Base-by-base conservation (phyloP, 2,797 vertebrate genomes). In the Chelon labrosus region DNA sequence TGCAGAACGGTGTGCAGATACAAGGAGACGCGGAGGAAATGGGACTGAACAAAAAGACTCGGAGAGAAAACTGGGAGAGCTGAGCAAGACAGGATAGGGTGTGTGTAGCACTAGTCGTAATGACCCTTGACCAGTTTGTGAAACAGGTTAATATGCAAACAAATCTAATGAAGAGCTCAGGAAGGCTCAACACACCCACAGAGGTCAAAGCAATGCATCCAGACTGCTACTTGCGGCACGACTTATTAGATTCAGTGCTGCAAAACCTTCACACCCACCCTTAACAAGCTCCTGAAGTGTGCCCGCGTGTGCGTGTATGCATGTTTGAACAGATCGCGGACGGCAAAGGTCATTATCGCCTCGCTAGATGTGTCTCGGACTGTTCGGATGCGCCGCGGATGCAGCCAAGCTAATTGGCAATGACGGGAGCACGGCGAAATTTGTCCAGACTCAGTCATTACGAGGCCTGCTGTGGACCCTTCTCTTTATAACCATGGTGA, bases 301-400 rank as follows among this genome's bases (percentile, higher is more conserved):
- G 77, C 38, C 5, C 62, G 49, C 35, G 56, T 67, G 60, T 35
- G 64, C 16, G 19, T 4, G 16, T 59, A 44, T 55, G 74, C 67
- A 65, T 70, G 71, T 75, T 73, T 72, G 77, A 82, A 77, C 60
- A 73, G 69, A 60, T 42, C 70, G 65, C 10, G n/a, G 50, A 69
- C 19, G 35, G 47, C 61, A 67, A 82, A 85, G 84, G 84, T 85
- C 76, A 85, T 82, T 75, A 75, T 75, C 50, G 50, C 94, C 95
- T 95, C 92, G 94, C 94, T 96, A 91, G 12, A 95, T 93, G 83
- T 2, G 68, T 73, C 82, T 57, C 19, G 2, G 63, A 42, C 47
- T 35, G 52, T 86, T 58, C 60, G 38, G 66, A 50, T n/a, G 37
- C 1, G 9, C 3, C 10, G 1, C 31, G 49, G 55, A 77, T 68